Base-by-base conservation (phyloP, 2,797 vertebrate genomes). In the Merluccius polli region DNA sequence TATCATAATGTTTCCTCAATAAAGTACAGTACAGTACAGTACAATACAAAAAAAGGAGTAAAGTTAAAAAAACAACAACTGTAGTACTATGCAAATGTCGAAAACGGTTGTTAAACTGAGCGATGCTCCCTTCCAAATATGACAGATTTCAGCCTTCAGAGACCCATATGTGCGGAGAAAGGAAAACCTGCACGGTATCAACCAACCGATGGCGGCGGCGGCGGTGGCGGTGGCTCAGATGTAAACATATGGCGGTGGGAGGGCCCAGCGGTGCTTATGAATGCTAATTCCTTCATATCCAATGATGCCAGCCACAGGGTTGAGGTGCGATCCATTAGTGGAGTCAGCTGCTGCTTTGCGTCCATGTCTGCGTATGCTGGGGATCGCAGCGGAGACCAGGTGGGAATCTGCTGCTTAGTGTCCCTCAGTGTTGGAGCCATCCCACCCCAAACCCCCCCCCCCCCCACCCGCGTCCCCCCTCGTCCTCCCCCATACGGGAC, bases 251-350 rank as follows among this genome's bases (percentile, higher is more conserved):
- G 48, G 35, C 35, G 8, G 59, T 16, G 41, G 65, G 70, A 33
- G 68, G 68, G 65, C 52, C 48, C 73, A 72, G 75, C 29, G 75
- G 52, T 71, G 70, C 71, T 77, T 27, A 74, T 4, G 77, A 41
- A 67, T 65, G 68, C 21, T 74, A 48, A 77, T 80, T 48, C 65
- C 24, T 48, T 77, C 70, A 38, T 38, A 63, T 70, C 59, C 38
- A 52, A 31, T 70, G 38, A 80, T 13, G 59, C 24, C 16, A n/a
- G 16, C 32, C n/a, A 11, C 59, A 24, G 38, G 48, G 68, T 72
- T 31, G 30, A 36, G 76, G 70, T 52, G 41, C 38, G 48, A 72
- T 70, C 35, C 72, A 69, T 74, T 48, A 75, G 71, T 33, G 10
- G 71, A 15, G 59, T 18, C 76, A 77, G 79, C 67, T 73, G 32